Evolutionary conservation across 1,140 invertebrate species (phyloP), one percentile per base, ranked within the genome.

Genomic region (Stenopsyche tienmushanensis): DNA sequence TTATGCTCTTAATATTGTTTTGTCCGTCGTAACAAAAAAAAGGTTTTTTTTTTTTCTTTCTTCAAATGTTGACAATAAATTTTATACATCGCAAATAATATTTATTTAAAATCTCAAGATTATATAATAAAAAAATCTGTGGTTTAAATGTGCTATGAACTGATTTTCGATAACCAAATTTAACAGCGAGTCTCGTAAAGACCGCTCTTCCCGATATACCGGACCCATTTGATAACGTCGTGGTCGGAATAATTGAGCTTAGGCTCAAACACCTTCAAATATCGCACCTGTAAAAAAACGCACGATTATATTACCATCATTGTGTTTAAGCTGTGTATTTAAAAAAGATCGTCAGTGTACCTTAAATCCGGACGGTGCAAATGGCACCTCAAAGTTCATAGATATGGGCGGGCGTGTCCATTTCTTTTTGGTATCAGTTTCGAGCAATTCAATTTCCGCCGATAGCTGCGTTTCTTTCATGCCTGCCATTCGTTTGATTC

Each of bases 321-420:
- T 18, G 18, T 34, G 9, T 15, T 5, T 23, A 34, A n/a, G n/a
- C n/a, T n/a, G n/a, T n/a, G n/a, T n/a, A 25, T 55, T 45, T 15
- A 20, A 8, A 55, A 8, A 39, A 39, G 62, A 52, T n/a, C n/a
- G n/a, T 44, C n/a, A n/a, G 34, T 26, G 17, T 64, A 82, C 80
- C 84, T 98, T 92, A 75, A 99, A 98, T 10, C 98, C 98, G 65
- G 97, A 99, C 8, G 98, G 98, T 9, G 98, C 97, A 69, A 91
- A 90, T n/a, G 88, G 88, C 74, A 99, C 96, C 83, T 99, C 97
- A 80, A 99, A 99, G 80, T 98, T 99, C 98, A 99, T 99, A 0
- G 97, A 99, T 73, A 99, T 99, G n/a, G 98, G 98, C 29, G 98
- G 98, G 57, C 98, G 85, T 5, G 97, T 99, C 98, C 98, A 99